Conservation (phyloP, 2,888 invertebrate genomes). For the Ornithoptera alexandrae region DNA sequence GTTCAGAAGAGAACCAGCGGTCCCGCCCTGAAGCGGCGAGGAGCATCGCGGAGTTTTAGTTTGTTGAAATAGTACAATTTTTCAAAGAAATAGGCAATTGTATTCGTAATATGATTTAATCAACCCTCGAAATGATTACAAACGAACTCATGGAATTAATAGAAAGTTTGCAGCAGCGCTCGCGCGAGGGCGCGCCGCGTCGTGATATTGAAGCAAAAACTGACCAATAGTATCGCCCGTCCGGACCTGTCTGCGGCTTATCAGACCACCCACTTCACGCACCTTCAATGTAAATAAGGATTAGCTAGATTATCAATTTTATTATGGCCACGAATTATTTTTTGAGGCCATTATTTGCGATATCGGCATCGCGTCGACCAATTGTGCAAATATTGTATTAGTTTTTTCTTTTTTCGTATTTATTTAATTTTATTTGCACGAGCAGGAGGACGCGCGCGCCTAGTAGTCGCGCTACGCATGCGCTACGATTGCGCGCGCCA, state of each 20-base stretch:
- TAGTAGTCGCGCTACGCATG: slow-evolving; percentile 27
- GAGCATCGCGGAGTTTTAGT: too few species aligned
- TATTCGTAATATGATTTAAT: too few species aligned
- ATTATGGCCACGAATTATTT: slow-evolving; percentile 62
- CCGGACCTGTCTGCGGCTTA: slow-evolving; percentile 62
- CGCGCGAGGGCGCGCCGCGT: slow-evolving; percentile 11
- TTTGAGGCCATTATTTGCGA: slow-evolving; percentile 49
- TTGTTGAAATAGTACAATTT: too few species aligned
- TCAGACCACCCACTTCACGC: slow-evolving; percentile 68
- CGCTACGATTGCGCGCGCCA: not conserved
- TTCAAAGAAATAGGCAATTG: too few species aligned
- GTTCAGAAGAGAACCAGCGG: too few species aligned
- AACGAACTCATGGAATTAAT: too few species aligned
- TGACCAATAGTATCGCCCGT: slow-evolving; percentile 59
- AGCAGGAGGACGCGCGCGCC: slow-evolving; percentile 47
- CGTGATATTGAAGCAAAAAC: slow-evolving; percentile 49
- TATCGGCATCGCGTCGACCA: slow-evolving; percentile 51
- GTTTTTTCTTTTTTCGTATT: slow-evolving; percentile 43
- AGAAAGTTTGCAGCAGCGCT: too few species aligned
- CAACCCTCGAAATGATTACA: too few species aligned
- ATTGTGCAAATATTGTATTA: slow-evolving; percentile 67
- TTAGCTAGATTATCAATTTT: slow-evolving; percentile 72
- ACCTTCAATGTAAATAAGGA: slow-evolving; percentile 72
- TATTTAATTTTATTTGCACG: slow-evolving; percentile 47
- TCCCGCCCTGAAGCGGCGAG: too few species aligned